Evolutionary conservation across 2,797 vertebrate species (phyloP), one percentile per base, ranked within the genome.

Genomic region (Gallinago solitaria): DNA sequence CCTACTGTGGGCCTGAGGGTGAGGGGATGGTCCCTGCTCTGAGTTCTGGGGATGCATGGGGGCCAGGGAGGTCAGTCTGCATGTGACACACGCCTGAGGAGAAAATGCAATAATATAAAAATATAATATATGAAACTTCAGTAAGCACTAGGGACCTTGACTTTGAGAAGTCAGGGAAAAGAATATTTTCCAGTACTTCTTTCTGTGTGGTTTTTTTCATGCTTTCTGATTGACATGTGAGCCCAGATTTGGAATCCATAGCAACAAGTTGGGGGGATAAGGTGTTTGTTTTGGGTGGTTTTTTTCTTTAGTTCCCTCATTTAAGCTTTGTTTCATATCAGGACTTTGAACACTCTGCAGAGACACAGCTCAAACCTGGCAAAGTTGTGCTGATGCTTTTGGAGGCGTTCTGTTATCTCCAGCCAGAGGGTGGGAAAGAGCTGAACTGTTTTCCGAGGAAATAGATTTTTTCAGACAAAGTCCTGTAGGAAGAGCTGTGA

Each of bases 201-300:
- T 83, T 87, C 33, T 3, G 4, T 28, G 19, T 57, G 59, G 10
- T 15, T 57, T 64, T 92, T 71, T 71, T 48, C 5, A 5, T 57
- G 13, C 11, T 68, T 87, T 84, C 41, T 32, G 32, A 28, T 8
- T 73, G 39, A 33, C 35, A n/a, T 0, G 0, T 69, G 16, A 83
- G 33, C 33, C 33, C 61, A 54, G 23, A 47, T 87, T 76, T 83
- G 30, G 67, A 78, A 63, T 45, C 39, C 37, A 27, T 23, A 76
- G 68, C 2, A 8, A 54, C 41, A 80, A 12, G 32, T 48, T 18
- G 19, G 11, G 6, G 30, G 51, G 11, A 16, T 15, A 16, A 14
- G 6, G 0, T 0, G 27, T 20, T 25, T 8, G 6, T 43, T n/a
- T 32, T 33, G 5, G 39, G 39, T 39, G 39, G 6, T 7, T 13